Evolutionary conservation across 1,140 invertebrate genomes (phyloP), one percentile per base, ranked within the genome.

Genomic region (Drosophila lacteicornis): DNA sequence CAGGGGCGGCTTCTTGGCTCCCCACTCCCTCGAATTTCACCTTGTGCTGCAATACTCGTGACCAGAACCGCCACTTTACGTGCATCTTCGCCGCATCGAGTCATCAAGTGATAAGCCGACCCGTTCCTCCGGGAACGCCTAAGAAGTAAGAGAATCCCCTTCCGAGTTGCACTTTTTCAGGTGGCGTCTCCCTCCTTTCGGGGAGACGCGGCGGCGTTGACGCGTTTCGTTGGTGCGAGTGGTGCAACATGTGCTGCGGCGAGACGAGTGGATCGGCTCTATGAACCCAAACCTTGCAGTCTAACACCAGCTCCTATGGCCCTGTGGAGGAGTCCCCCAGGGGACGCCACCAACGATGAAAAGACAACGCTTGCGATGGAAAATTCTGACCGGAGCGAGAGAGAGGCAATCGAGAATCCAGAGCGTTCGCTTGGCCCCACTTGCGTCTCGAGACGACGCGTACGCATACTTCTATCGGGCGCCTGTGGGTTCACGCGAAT

Each of bases 401-500:
- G 65, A 70, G 46, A 68, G 46, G 36, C 19, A 22, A 40, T 51
- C 45, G 36, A 65, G 40, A 13, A 49, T 22, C 53, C n/a, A 58
- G 40, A 33, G 82, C 80, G 49, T 88, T 49, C 22, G 27, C 75
- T 80, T 88, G 83, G 42, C 70, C 53, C 38, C 76, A 71, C 66
- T 40, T 40, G 63, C 43, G 40, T 43, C 33, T 8, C 67, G 84
- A 77, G 53, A 78, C 42, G 57, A 87, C 82, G 80, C 80, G 80
- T 67, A 74, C 59, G 65, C 84, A 88, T 88, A 88, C 84, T 88
- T 87, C 57, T 15, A 68, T 47, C 55, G 58, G 36, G 30, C 50
- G 57, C 45, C 49, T 43, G 62, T 56, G 84, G 71, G 45, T 63
- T 8, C 22, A 78, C 83, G 71, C 51, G 73, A 61, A 87, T 78